Conservation (phyloP, 2,797 vertebrate genomes). For the Picus viridis region DNA sequence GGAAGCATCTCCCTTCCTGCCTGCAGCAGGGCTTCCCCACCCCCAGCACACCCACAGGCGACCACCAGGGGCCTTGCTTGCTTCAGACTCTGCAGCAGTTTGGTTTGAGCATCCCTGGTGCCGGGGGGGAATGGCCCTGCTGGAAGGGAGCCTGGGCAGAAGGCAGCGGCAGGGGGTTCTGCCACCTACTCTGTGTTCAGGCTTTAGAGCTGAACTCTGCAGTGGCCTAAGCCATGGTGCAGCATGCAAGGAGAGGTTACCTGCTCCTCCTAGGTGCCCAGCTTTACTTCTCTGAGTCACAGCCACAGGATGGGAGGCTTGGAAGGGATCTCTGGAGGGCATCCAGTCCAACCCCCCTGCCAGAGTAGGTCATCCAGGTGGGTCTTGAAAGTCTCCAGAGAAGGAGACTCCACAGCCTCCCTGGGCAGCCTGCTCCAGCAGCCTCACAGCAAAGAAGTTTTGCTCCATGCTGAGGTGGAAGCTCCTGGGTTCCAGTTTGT, state of each 20-base stretch:
- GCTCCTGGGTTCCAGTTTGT: too few relatives aligned
- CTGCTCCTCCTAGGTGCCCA: background rate
- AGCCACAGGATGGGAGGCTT: too few relatives aligned
- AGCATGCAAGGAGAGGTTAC: accelerated
- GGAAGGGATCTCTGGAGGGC: too few relatives aligned
- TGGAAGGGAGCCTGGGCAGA: background rate
- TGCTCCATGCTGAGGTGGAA: too few relatives aligned
- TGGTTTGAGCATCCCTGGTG: background rate
- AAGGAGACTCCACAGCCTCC: too few relatives aligned
- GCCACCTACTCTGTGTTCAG: background rate
- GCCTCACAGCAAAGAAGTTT: too few relatives aligned
- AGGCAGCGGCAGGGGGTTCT: background rate
- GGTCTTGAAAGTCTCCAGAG: too few relatives aligned
- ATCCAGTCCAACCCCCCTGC: too few relatives aligned
- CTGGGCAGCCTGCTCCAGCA: too few relatives aligned
- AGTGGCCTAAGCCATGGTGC: background rate
- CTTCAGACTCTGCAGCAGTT: background rate
- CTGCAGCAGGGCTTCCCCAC: background rate
- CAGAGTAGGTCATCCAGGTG: too few relatives aligned
- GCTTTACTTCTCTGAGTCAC: background rate
- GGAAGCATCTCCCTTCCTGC: background rate
- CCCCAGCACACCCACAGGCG: background rate
- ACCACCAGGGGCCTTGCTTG: background rate
- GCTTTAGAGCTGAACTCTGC: background rate
- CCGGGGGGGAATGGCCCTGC: background rate